Base-by-base conservation (phyloP, 2,888 invertebrate species). In the Papilio elwesi region DNA sequence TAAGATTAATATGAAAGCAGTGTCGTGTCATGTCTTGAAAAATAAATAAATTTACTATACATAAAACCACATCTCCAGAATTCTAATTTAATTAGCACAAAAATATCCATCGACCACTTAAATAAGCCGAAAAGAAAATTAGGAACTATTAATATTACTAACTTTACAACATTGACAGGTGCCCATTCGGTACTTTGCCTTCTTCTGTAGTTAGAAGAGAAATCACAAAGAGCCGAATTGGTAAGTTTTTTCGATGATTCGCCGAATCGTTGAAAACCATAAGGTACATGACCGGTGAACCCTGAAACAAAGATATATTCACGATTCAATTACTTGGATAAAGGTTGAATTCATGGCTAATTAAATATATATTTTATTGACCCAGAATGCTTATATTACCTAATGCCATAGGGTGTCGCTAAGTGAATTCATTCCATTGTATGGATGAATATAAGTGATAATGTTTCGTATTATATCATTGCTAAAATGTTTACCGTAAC, bases 181-280 rank as follows among this genome's bases (percentile, higher is more conserved):
- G 96, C 96, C 97, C 97, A 97, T 86, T 96, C 96, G 9, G 96
- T 96, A 81, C 96, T 96, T 81, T 96, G 94, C 73, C 96, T 94
- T 81, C 95, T 94, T 76, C 96, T 95, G 87, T 97, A 96, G 86
- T 96, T 96, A 26, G 96, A 95, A 0, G 96, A 96, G 85, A 97
- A 97, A 82, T 97, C 96, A 80, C 96, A 96, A 47, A 97, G 93
- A 0, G 96, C 96, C 69, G 96, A 95, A 78, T 96, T 96, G 6
- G 96, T 96, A 78, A 96, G 91, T 68, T 95, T 95, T 82, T 96
- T 95, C 75, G 95, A 95, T 3, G 95, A 90, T 78, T 95, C 95
- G 7, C 96, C 96, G 82, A 95, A 96, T 36, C 95, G 92, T 76
- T 94, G 93, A 82, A 95, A 95, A 57, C 95, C 96, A 76, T 95